Base-by-base conservation (phyloP, 2,113 vertebrate species). In the Oreotrochilus melanogaster region DNA sequence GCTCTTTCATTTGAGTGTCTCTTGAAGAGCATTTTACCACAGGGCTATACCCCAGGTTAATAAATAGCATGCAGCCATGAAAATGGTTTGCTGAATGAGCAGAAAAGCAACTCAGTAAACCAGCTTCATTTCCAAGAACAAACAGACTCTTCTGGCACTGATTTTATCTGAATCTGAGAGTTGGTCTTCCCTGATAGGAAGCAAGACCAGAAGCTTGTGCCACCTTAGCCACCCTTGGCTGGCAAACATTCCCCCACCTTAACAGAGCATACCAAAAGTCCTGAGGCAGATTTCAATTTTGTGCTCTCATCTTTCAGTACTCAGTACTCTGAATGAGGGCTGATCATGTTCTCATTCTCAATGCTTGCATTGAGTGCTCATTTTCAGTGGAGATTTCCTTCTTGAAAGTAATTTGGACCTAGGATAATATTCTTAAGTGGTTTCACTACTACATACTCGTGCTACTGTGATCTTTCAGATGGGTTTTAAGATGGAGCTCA, bases 101-200 rank as follows among this genome's bases (percentile, higher is more conserved):
- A 95, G 92, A 96, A 88, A 86, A 92, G 83, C 86, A 83, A 66
- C 88, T 86, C 67, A 73, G 19, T 71, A 71, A 92, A 94, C 88
- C n/a, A 90, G 28, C 31, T 90, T 86, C 64, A 92, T 54, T 37
- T 86, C 76, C 37, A 66, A 83, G 50, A 86, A 73, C 8, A 90
- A 33, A 76, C 19, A 67, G 48, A 91, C 62, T 94, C 72, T 78
- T 74, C 67, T 54, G 79, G 64, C 51, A 86, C 37, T 62, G 76
- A 92, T 88, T 88, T 86, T 71, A 95, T 79, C 82, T 79, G 30
- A 79, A 66, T 69, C 37, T 62, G 19, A 83, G 47, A 86, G 86
- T 94, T 86, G 18, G 62, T 86, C 67, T 89, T 88, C 45, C 50
- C 6, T 8, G 57, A 92, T n/a, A 82, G 74, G 60, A 92, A 94